phyloP scores from a whole-genome alignment of 2,797 vertebrate genomes.

The Betta splendens region DNA sequence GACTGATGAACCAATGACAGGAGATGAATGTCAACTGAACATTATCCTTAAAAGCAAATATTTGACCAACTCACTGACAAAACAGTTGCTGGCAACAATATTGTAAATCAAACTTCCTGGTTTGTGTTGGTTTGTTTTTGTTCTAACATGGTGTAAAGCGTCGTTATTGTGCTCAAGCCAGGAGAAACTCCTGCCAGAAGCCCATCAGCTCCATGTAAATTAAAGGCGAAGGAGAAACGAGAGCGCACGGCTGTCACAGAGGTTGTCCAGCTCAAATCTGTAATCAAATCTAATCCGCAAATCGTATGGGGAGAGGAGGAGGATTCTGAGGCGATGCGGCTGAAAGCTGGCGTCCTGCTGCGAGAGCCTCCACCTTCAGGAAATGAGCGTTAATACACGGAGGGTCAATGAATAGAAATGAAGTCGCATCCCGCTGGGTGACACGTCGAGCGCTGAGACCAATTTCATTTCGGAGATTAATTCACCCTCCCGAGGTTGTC shows the following conservation, averaged over 20 bases:
- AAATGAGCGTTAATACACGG: slow-evolving; percentile 79
- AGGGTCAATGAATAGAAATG: slow-evolving; percentile 80
- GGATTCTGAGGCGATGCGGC: slow-evolving; percentile 49
- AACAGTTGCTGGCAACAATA: slow-evolving; percentile 35
- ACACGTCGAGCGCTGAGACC: slow-evolving; percentile 73
- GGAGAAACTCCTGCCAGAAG: slow-evolving; percentile 47
- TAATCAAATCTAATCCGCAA: slow-evolving; percentile 76
- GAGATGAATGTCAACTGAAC: slow-evolving; percentile 61
- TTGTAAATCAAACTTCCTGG: slow-evolving; percentile 21
- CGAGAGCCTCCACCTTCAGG: slow-evolving; percentile 64
- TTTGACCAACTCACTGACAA: slow-evolving; percentile 36
- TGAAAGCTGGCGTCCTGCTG: slow-evolving; percentile 68
- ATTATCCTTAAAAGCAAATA: slow-evolving; percentile 30
- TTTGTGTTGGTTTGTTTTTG: slow-evolving; percentile 13
- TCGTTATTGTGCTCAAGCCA: slow-evolving; percentile 32
- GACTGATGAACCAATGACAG: slow-evolving; percentile 46
- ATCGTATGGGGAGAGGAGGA: slow-evolving; percentile 64
- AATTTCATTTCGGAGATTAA: slow-evolving; percentile 85
- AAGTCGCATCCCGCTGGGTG: slow-evolving; percentile 72
- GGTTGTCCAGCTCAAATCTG: slow-evolving; percentile 64
- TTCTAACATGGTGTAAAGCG: slow-evolving; percentile 27
- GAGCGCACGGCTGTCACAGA: slow-evolving; percentile 52
- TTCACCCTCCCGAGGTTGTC: slow-evolving; percentile 83
- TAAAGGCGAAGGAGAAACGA: slow-evolving; percentile 38
- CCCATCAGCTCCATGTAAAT: slow-evolving; percentile 67